Evolutionary conservation across 2,888 invertebrate species (phyloP), one percentile per base, ranked within the genome.

Genomic region (Drosophila leonis): DNA sequence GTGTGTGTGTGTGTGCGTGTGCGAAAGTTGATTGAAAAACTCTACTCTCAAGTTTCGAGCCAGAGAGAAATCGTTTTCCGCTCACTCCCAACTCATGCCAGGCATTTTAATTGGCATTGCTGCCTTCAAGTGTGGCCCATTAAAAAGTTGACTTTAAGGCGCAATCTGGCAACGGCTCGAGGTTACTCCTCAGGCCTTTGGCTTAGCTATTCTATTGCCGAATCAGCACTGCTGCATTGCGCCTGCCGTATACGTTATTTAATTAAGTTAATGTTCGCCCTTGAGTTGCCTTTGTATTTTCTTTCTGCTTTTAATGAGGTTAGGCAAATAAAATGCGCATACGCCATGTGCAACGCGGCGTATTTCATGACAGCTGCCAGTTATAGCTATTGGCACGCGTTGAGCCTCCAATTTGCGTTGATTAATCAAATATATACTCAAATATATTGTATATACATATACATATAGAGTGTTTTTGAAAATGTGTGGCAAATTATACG

Each of bases 71-170:
- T 65, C 65, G 13, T 20, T 20, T 8, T 9, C 29, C 12, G 7
- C 20, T 29, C 29, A 6, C 10, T 10, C n/a, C 7, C n/a, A 31
- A 8, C 1, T 15, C 8, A 42, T 20, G 20, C 42, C 48, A 72
- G 64, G 74, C 59, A 78, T 80, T 80, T 87, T 84, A 84, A 87
- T 87, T 84, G 78, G 66, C 70, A 54, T 69, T 63, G 66, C 62
- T 55, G 66, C 52, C 72, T 65, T 81, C 61, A 72, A 79, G 71
- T 69, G 35, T 57, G 31, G 51, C 15, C 69, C 67, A 82, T 80
- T 80, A 72, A 73, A 75, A 77, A 75, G 67, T 76, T 70, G 41
- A 73, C 69, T 83, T 65, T 62, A 75, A 74, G 76, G 69, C 70
- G 65, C 70, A 72, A 44, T 51, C 65, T 33, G 66, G 62, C 33